A percentile compares a stretch with the other conserved stretches of the same genome.
Conservation (phyloP, 2,797 vertebrate genomes). For the Synaphobranchus kaupii region DNA sequence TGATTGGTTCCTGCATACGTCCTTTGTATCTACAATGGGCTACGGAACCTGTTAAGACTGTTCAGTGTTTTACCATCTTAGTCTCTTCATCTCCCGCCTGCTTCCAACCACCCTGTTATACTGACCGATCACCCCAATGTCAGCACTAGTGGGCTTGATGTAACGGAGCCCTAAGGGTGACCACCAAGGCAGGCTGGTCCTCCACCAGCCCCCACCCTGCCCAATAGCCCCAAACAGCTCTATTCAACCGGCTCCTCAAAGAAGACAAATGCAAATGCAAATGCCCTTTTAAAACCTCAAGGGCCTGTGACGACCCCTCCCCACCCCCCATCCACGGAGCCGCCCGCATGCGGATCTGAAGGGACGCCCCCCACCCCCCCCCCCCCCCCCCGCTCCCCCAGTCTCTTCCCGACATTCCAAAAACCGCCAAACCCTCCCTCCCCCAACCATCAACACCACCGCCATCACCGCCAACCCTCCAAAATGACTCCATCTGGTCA, state of each 20-base stretch:
- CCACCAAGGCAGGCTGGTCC: not conserved
- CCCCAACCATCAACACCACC: not conserved
- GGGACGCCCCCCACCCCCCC: too few relatives aligned
- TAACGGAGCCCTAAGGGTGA: not conserved
- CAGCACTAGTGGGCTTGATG: not conserved
- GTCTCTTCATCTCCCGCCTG: not conserved
- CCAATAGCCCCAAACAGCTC: not conserved
- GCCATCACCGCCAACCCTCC: not conserved
- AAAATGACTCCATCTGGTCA: constrained; percentile 14
- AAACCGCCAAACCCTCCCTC: not conserved
- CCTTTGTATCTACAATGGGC: not conserved
- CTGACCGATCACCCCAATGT: not conserved
- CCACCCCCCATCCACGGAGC: not conserved
- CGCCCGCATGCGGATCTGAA: too few relatives aligned
- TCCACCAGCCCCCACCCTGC: not conserved
- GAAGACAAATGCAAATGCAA: constrained; percentile 6
- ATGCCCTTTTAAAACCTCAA: constrained; percentile 12
- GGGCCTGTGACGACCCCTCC: not conserved
- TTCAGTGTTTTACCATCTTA: not conserved
- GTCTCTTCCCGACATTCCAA: constrained; percentile 10
- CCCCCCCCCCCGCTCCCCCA: not conserved
- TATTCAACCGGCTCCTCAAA: constrained; percentile 6
- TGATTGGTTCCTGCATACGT: not conserved
- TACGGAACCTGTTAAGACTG: not conserved
- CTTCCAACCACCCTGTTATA: not conserved